Percentiles rank a stretch among this genome's conserved stretches.
Evolutionary conservation across 2,113 vertebrate genomes (phyloP).

Genomic region (Pluvianellus socialis): DNA sequence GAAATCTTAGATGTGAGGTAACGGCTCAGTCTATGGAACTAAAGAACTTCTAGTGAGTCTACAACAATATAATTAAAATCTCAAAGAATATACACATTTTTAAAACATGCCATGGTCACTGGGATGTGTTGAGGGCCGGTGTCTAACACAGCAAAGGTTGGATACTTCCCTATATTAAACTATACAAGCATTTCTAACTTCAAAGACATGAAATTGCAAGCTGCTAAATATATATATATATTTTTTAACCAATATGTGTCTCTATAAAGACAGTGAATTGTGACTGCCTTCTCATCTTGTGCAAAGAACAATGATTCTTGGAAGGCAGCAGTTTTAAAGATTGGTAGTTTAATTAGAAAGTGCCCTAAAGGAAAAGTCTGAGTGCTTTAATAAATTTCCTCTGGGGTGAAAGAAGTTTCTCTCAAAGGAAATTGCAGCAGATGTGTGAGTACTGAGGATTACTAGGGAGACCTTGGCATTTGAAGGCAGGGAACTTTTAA

Average conservation of each 20-base stretch:
- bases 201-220: background rate
- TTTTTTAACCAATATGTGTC: background rate
- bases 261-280: slow-evolving; percentile 26
- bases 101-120: background rate
- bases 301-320: slow-evolving; percentile 13
- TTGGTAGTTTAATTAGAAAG: slow-evolving; percentile 41
- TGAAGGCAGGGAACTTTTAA: background rate
- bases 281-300: background rate
- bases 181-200: background rate
- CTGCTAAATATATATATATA: background rate
- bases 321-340: slow-evolving; percentile 15
- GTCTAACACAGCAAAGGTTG: background rate
- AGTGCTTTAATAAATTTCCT: background rate
- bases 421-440: background rate
- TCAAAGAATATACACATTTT: background rate
- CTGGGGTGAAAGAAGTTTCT: background rate
- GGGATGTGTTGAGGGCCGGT: background rate
- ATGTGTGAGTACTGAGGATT: background rate
- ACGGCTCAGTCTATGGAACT: background rate
- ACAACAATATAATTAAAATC: background rate
- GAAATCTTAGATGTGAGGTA: background rate
- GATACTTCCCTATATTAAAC: background rate
- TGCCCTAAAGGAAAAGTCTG: slow-evolving; percentile 6
- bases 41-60: background rate
- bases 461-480: background rate